Percentiles rank a stretch among this genome's conserved stretches.
phyloP scores from a whole-genome alignment of 1,140 invertebrate genomes.

The Patella vulgata region DNA sequence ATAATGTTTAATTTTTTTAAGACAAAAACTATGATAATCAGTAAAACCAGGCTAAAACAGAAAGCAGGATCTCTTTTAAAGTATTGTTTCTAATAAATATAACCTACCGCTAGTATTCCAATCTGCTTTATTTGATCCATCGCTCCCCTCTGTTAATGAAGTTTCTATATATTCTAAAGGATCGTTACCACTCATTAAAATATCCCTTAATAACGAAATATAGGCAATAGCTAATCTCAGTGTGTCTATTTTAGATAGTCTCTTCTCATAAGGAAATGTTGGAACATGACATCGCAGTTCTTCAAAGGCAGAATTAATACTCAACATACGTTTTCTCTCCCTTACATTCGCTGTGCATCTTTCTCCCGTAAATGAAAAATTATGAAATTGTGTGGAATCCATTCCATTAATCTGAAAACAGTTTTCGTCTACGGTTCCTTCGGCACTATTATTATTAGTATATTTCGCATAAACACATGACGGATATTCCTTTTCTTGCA shows the following conservation, averaged over 20 bases:
- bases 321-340: slow-evolving; percentile 94
- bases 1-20: too few relatives aligned
- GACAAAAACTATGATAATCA: too few relatives aligned
- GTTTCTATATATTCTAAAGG: slow-evolving; percentile 93
- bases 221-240: slow-evolving; percentile 96
- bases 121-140: slow-evolving; percentile 80
- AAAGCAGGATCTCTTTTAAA: too few relatives aligned
- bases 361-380: slow-evolving; percentile 56
- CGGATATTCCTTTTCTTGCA: too few relatives aligned
- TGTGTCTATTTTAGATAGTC: slow-evolving; percentile 97
- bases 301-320: slow-evolving; percentile 96
- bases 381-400: too few relatives aligned
- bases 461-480: too few relatives aligned
- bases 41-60: too few relatives aligned
- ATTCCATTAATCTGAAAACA: too few relatives aligned
- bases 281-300: slow-evolving; percentile 82
- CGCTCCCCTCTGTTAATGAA: slow-evolving; percentile 85
- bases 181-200: slow-evolving; percentile 84
- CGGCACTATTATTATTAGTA: too few relatives aligned
- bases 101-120: slow-evolving; percentile 96
- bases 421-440: too few relatives aligned
- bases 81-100: too few relatives aligned
- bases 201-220: slow-evolving; percentile 96
- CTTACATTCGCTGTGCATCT: slow-evolving; percentile 94
- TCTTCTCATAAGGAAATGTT: slow-evolving; percentile 98